Base-by-base conservation (phyloP, 2,888 invertebrate genomes). In the Hoplodrina ambigua region DNA sequence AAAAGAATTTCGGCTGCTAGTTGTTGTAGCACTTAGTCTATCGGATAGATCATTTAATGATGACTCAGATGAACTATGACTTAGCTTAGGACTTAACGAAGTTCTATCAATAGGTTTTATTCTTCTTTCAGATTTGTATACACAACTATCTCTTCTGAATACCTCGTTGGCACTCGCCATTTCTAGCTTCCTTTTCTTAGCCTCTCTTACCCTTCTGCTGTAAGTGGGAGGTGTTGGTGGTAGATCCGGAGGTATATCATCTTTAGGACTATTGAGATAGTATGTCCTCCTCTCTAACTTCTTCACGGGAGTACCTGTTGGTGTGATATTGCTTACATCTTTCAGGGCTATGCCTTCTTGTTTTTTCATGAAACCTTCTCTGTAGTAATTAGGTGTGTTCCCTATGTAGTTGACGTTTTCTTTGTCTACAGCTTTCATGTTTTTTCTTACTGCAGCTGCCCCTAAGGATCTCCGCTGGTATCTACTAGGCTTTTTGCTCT, bases 291-390 rank as follows among this genome's bases (percentile, higher is more conserved):
- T 91, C 11, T 94, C 94, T 55, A 89, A 87, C 20, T 87, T 92
- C 63, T 92, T 92, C 0, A 91, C 89, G 7, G 96, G 94, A 1
- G 94, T 95, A 0, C 86, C 88, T 19, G 92, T 96, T 1, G 97
- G 96, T 4, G 97, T 97, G n/a, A 97, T 93, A 84, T 97, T 97
- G 84, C 97, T 97, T 11, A 97, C 96, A 86, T 97, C 97, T 89
- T 96, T 96, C 0, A 97, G 89, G 13, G 95, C 95, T 65, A 92
- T 83, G 1, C 90, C 94, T 79, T 96, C 96, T 33, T 94, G 87
- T 88, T 96, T 97, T 70, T 96, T 96, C 4, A 93, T 84, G 33
- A 96, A 96, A 4, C 96, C 96, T 79, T 97, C 96, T 85, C 96
- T 96, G 76, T 94, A 97, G 81, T 96, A 96, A 82, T 97, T 97